Evolutionary conservation across 2,888 invertebrate species (phyloP).

Genomic region (Amphipoea lucens): DNA sequence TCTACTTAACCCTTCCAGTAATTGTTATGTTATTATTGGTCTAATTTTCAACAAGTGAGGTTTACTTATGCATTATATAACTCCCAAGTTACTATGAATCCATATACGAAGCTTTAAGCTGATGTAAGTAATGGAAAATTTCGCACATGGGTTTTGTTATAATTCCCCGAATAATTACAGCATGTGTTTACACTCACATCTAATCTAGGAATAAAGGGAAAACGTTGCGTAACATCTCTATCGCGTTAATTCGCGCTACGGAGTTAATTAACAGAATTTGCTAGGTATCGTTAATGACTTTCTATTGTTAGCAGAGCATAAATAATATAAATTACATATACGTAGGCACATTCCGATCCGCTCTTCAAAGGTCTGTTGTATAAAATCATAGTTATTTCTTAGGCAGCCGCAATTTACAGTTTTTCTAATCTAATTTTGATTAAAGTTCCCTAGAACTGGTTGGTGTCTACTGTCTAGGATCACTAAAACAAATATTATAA

Average conservation of each 20-base stretch:
- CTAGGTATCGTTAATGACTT: slow-evolving; percentile 34
- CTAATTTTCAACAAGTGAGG: neutral
- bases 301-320: slow-evolving; percentile 13
- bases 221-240: slow-evolving; percentile 27
- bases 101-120: neutral
- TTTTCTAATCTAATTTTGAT: neutral
- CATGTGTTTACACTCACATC: slow-evolving; percentile 17
- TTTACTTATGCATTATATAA: neutral
- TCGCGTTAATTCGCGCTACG: slow-evolving; percentile 7
- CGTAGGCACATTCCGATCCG: neutral
- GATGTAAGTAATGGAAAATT: slow-evolving; percentile 39
- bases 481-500: neutral
- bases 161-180: slow-evolving; percentile 22
- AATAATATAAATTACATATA: slow-evolving; percentile 18
- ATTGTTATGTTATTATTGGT: neutral
- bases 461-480: no score
- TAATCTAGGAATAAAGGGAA: slow-evolving; percentile 34
- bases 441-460: neutral
- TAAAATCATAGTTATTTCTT: slow-evolving; percentile 3
- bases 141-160: slow-evolving; percentile 18
- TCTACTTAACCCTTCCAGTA: neutral
- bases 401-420: neutral
- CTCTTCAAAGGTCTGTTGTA: slow-evolving; percentile 5
- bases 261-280: slow-evolving; percentile 47
- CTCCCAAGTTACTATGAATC: slow-evolving; percentile 1